A percentile compares a stretch with the other conserved stretches of the same genome.
phyloP scores from a whole-genome alignment of 2,113 vertebrate species.

The Gopherus evgoodei region DNA sequence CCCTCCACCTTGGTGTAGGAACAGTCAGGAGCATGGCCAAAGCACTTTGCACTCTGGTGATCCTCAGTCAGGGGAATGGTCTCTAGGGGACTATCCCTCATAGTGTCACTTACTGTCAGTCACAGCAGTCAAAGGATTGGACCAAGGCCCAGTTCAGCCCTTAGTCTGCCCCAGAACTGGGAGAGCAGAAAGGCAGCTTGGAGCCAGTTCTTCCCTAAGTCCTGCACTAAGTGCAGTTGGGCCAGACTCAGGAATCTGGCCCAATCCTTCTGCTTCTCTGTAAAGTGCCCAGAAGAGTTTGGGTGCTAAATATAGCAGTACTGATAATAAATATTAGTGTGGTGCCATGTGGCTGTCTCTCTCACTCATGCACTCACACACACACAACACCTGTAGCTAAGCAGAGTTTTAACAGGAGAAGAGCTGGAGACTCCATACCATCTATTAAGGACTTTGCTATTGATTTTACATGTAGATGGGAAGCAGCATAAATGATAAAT shows the following conservation, averaged over 20 bases:
- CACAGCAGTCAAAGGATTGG: neutral
- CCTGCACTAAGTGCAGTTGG: neutral
- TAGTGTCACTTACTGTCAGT: neutral
- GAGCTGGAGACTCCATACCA: neutral
- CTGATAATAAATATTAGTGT: neutral
- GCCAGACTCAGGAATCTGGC: neutral
- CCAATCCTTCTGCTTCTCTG: neutral
- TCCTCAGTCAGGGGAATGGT: neutral
- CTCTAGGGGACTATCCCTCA: neutral
- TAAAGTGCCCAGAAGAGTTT: neutral
- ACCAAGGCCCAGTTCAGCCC: neutral
- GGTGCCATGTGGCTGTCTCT: neutral
- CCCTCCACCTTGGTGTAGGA: neutral
- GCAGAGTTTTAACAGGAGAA: neutral
- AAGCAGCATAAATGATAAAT: neutral
- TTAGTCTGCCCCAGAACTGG: neutral
- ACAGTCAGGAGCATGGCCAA: fast-evolving
- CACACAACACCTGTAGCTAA: neutral
- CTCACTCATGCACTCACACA: too few species aligned
- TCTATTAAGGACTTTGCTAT: neutral
- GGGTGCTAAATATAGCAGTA: neutral
- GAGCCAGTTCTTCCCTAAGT: neutral
- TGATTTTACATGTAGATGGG: neutral
- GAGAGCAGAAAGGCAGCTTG: neutral
- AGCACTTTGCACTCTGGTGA: neutral